Base-by-base conservation (phyloP, 2,888 invertebrate species). In the Hipparchia semele region DNA sequence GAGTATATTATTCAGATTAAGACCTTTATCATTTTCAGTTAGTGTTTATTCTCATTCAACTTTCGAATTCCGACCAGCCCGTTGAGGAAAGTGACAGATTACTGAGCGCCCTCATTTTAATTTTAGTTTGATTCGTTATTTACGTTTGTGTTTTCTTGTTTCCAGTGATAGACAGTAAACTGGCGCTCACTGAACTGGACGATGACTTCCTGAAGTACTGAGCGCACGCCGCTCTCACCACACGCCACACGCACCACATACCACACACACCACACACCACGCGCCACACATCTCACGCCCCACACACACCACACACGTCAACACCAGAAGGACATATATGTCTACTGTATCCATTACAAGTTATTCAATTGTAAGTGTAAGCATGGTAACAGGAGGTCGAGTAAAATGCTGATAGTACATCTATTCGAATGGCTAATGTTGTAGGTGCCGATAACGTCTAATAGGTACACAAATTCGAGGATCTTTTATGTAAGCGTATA, bases 141-240 rank as follows among this genome's bases (percentile, higher is more conserved):
- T 39, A 39, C 39, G 2, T 39, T 39, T 39, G 2, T 39, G 2
- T 5, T 39, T 39, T 60, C 2, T 69, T 1, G 5, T 60, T 68
- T 54, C 7, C 90, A 92, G 93, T 83, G 92, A 93, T 91, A 90
- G 93, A 92, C 92, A 91, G 91, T 93, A 93, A 93, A 83, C 77
- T 88, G 82, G 90, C 91, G 86, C 91, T 93, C 83, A 85, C 90
- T 72, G 90, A 91, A 71, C 81, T 90, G 74, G 91, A 90, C 80
- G 90, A 92, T 77, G 90, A 91, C 73, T 81, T 90, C 81, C 84
- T 90, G 83, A 91, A 92, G 83, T 92, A 91, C 83, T 93, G 87
- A 90, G 81, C 23, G 23, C 33, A 5, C 23, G 23, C 64, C 51
- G 49, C 62, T 23, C 33, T 23, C 23, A 4, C 13, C 64, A 46